phyloP scores from a whole-genome alignment of 1,140 invertebrate genomes.

The Harpegnathos saltator region DNA sequence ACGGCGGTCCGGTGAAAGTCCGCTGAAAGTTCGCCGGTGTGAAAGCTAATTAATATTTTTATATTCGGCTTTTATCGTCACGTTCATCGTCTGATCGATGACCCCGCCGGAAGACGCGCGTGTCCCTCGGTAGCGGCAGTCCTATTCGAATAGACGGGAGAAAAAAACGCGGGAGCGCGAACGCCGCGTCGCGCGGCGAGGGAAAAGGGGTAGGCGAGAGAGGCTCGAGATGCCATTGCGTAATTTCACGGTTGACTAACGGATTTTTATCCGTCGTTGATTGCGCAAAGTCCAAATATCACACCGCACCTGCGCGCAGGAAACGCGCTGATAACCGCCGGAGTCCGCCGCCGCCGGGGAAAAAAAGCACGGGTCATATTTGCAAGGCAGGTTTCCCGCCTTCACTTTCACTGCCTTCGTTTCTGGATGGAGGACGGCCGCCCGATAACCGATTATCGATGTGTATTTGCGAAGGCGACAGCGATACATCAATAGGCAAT shows the following conservation, averaged over 20 bases:
- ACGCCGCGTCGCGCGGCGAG: not conserved
- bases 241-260: conserved; percentile 39
- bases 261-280: conserved; percentile 27
- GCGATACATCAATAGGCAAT: not conserved
- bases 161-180: conserved; percentile 9
- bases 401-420: conserved; percentile 27
- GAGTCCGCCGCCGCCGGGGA: not conserved
- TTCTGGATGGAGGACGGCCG: conserved; percentile 5
- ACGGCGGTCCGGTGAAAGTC: conserved; percentile 70
- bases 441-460: conserved; percentile 33
- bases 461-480: not conserved
- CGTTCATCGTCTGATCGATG: conserved; percentile 12
- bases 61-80: conserved; percentile 39
- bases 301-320: conserved; percentile 19
- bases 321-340: conserved; percentile 23
- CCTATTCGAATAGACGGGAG: conserved; percentile 4
- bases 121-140: conserved; percentile 4
- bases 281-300: conserved; percentile 29
- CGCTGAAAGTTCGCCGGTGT: conserved; percentile 35
- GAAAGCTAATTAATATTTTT: conserved; percentile 72
- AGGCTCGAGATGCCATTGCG: conserved; percentile 37
- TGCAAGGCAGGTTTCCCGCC: conserved; percentile 2
- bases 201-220: too few relatives aligned
- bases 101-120: not conserved
- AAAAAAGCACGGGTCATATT: conserved; percentile 15